A percentile compares a stretch with the other conserved stretches of the same genome.
Conservation (phyloP, 2,888 invertebrate species). For the Sisyra terminalis region DNA sequence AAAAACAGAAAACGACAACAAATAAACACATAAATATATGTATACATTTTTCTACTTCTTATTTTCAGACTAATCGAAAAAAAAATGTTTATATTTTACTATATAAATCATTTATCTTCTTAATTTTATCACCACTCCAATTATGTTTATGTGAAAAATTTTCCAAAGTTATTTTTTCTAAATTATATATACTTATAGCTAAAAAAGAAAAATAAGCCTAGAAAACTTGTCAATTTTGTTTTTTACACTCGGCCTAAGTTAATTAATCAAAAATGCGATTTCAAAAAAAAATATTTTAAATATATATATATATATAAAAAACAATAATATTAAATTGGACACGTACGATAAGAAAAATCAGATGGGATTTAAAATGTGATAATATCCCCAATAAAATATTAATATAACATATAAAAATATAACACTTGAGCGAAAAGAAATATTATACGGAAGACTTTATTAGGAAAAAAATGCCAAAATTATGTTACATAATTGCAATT, state of each 20-base stretch:
- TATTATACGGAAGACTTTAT: too few species aligned
- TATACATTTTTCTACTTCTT: background rate
- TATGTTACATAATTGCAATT: too few species aligned
- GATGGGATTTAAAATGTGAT: conserved; percentile 2
- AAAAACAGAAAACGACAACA: background rate
- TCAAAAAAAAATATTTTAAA: background rate
- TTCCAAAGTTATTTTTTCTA: conserved; percentile 6
- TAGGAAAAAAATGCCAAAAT: too few species aligned
- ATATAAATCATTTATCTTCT: too few species aligned
- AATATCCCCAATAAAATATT: background rate
- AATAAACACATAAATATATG: background rate
- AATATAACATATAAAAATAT: too few species aligned
- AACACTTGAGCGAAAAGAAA: too few species aligned
- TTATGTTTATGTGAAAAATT: background rate
- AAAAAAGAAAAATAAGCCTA: conserved; percentile 3
- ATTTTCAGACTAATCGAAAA: background rate
- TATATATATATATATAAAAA: background rate
- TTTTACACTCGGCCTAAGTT: conserved; percentile 5
- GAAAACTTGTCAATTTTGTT: conserved; percentile 4
- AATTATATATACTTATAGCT: conserved; percentile 2
- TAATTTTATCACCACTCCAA: background rate
- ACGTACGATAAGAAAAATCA: background rate
- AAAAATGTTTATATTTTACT: too few species aligned
- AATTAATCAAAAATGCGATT: background rate
- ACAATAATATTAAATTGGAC: background rate